A percentile compares a stretch with the other conserved stretches of the same genome.
Conservation (phyloP, 1,140 invertebrate genomes). For the Gonatopus flavifemur region DNA sequence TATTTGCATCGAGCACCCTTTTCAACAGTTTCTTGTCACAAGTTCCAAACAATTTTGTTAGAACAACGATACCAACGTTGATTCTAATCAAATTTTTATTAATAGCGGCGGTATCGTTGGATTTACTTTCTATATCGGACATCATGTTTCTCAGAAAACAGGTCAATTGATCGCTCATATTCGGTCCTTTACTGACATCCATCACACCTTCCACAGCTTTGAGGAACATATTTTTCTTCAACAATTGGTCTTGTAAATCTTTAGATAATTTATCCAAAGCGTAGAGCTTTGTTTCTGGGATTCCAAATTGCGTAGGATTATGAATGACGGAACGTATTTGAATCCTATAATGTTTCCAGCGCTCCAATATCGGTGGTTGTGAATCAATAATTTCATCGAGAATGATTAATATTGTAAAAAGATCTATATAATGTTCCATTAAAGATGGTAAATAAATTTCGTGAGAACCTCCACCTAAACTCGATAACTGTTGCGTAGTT, state of each 20-base stretch:
- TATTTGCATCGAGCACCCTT: slow-evolving; percentile 71
- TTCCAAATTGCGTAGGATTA: slow-evolving; percentile 66
- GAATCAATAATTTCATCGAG: slow-evolving; percentile 71
- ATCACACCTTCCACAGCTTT: slow-evolving; percentile 66
- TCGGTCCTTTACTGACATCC: slow-evolving; percentile 68
- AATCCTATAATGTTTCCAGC: slow-evolving; percentile 72
- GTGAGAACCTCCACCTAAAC: slow-evolving; percentile 32
- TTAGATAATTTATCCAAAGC: slow-evolving; percentile 70
- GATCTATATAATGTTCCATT: slow-evolving; percentile 66
- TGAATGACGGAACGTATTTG: slow-evolving; percentile 70
- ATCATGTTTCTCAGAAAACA: slow-evolving; percentile 70
- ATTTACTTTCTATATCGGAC: slow-evolving; percentile 65
- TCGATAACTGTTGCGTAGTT: slow-evolving; percentile 44
- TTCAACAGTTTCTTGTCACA: slow-evolving; percentile 79
- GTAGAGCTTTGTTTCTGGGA: slow-evolving; percentile 61
- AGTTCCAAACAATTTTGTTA: slow-evolving; percentile 73
- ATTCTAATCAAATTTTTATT: slow-evolving; percentile 71
- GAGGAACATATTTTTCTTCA: slow-evolving; percentile 48
- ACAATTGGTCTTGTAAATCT: slow-evolving; percentile 62
- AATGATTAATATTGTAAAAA: slow-evolving; percentile 70
- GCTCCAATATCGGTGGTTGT: slow-evolving; percentile 64
- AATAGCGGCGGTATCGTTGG: slow-evolving; percentile 60
- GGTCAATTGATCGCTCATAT: slow-evolving; percentile 71
- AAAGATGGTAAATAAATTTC: slow-evolving; percentile 49
- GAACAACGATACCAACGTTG: slow-evolving; percentile 72